Evolutionary conservation across 1,140 invertebrate species (phyloP), one percentile per base, ranked within the genome.

Genomic region (Eumaeus atala): DNA sequence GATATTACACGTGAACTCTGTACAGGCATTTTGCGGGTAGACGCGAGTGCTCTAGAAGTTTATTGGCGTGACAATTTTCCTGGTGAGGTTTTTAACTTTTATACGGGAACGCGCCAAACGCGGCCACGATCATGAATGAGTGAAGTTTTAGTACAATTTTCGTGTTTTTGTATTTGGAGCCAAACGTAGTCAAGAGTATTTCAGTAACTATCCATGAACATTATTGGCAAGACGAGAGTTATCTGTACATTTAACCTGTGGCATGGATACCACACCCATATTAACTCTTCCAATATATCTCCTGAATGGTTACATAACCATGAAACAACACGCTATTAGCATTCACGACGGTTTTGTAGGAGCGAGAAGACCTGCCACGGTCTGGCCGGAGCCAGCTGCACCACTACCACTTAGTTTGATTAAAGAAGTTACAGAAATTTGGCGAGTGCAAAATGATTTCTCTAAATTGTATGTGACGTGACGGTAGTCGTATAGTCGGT

Each of bases 1-100:
- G 80, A 84, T 84, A 86, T 86, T 84, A 82, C 77, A 63, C 66
- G 61, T 57, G 66, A 65, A 64, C 70, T 61, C 56, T 74, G 72
- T 78, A 75, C 59, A 74, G 75, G 74, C 78, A 78, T 79, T 78
- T 77, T 77, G 76, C 61, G 70, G 72, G 62, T 70, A 68, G 62
- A 61, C 62, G 59, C 58, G 68, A 77, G 72, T 72, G 73, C 64
- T 66, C 71, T 77, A 66, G 62, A 75, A 72, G 67, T 78, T 80
- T 82, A 84, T 84, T 79, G 76, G 66, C 64, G 64, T 71, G 66
- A 64, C 69, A 67, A 65, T 72, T 74, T 73, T 67, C 61, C 50
- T 48, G 38, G 59, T 62, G 56, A 64, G 16, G 61, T 62, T 64
- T 59, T 54, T 54, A 47, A 50, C 49, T 60, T 56, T 54, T 58